These are phyloP conservation scores for Psophia crepitans DNA, from an alignment of 2,113 vertebrate genomes.

Conservation along the genomic window DNA sequence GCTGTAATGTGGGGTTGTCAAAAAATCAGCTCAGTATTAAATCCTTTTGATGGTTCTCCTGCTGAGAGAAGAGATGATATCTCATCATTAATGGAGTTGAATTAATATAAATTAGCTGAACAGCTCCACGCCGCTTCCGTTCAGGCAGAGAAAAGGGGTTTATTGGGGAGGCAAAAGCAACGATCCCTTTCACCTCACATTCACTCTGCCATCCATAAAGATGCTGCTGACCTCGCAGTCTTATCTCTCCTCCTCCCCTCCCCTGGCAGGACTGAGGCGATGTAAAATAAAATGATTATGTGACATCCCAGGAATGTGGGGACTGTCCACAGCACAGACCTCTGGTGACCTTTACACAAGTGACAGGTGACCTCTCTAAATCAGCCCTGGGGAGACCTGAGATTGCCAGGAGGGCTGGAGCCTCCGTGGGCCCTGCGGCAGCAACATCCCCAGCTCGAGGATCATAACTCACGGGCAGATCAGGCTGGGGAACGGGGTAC, in stretches of 20 bases:
- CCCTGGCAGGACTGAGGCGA: neutral
- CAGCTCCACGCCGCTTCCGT: conserved; percentile 38
- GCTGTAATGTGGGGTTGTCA: neutral
- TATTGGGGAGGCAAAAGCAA: conserved; percentile 57
- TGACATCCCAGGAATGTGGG: neutral
- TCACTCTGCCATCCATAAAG: conserved; percentile 68
- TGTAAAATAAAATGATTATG: conserved; percentile 36
- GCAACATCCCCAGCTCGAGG: neutral
- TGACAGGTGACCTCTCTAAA: conserved; percentile 54
- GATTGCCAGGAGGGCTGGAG: neutral
- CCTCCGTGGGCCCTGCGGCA: rapidly evolving
- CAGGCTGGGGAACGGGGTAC: neutral
- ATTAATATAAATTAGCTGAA: conserved; percentile 80
- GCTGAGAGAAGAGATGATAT: conserved; percentile 67
- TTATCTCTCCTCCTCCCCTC: neutral
- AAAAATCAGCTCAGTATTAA: conserved; percentile 47
- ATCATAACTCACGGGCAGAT: neutral
- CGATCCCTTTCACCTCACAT: conserved; percentile 68
- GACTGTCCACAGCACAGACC: neutral
- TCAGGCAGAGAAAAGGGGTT: conserved; percentile 69
- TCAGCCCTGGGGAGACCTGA: neutral
- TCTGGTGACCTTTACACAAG: neutral
- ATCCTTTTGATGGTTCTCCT: conserved; percentile 67
- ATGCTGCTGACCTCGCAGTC: conserved; percentile 66
- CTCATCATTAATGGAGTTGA: conserved; percentile 80